Base-by-base conservation (phyloP, 2,797 vertebrate species). In the Eulemur albifrons region DNA sequence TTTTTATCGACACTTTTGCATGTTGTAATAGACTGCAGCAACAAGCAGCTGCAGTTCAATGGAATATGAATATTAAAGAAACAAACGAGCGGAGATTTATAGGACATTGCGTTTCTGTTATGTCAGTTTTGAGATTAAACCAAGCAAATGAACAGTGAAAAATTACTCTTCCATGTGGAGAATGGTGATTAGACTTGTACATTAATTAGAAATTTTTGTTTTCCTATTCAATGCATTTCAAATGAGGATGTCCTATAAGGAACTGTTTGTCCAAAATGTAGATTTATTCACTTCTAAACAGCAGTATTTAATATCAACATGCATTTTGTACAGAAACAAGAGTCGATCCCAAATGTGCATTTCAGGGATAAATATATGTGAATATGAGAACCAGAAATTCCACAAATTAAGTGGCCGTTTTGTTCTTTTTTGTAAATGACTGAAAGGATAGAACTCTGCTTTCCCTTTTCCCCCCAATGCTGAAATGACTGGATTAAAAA, bases 201-300 rank as follows among this genome's bases (percentile, higher is more conserved):
- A 98, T 99, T 99, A 99, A 99, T 99, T 99, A 99, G 98, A 98
- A 98, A 98, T 98, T 98, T 99, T 98, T 98, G 98, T 98, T 98
- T 98, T 98, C 97, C 97, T 98, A 98, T 98, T 98, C 98, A 99
- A 98, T 98, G 98, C 98, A 98, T 99, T 99, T 99, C 97, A 99
- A 99, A 99, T 98, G 98, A 99, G 98, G 97, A 97, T 97, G 98
- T 98, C 96, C 98, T 98, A 50, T 97, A 98, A 98, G 97, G 95
- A 98, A 97, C 12, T 45, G 94, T 98, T 98, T 98, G 97, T 98
- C 98, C 97, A 98, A 98, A 98, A 98, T 96, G 73, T 95, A 94
- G 96, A 98, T 98, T 97, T 98, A 98, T 98, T 98, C 79, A 84
- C 97, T 97, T 93, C 95, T 96, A 97, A 98, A 97, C 97, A 98